Evolutionary conservation across 2,888 invertebrate genomes (phyloP).

Genomic region (Drosophila aldrichi): DNA sequence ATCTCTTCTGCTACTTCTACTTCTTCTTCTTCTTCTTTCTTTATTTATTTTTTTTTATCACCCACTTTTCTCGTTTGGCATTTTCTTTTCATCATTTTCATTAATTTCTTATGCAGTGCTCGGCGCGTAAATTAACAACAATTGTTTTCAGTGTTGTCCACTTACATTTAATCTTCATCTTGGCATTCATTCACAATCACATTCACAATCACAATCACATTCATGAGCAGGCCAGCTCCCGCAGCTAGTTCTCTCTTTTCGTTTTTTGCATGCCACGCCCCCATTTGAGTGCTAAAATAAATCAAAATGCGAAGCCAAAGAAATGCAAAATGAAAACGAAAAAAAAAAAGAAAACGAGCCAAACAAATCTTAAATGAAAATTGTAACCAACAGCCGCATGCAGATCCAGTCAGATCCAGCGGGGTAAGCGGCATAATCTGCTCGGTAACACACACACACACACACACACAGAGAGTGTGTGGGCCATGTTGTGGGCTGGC

Average conservation of each 20-base stretch:
- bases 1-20: not conserved
- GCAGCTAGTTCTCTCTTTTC: constrained; percentile 8
- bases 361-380: constrained; percentile 80
- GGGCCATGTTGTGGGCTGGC: constrained; percentile 37
- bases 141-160: constrained; percentile 73
- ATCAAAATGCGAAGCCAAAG: constrained; percentile 63
- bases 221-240: constrained; percentile 28
- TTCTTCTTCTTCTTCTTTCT: not conserved
- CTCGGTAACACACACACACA: constrained; percentile 20
- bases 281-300: constrained; percentile 75
- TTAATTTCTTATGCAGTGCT: constrained; percentile 75
- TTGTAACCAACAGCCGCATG: constrained; percentile 71
- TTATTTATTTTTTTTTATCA: not conserved
- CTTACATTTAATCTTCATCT: constrained; percentile 76
- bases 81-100: constrained; percentile 53
- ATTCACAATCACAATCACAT: constrained; percentile 56
- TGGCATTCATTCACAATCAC: constrained; percentile 55
- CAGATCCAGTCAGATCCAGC: constrained; percentile 47
- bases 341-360: constrained; percentile 21
- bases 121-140: constrained; percentile 77
- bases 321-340: constrained; percentile 6
- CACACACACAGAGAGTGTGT: not conserved
- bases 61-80: constrained; percentile 9
- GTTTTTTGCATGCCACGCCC: constrained; percentile 25
- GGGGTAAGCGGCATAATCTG: constrained; percentile 63